phyloP scores from a whole-genome alignment of 1,140 invertebrate genomes.

The Sycobia sp. region DNA sequence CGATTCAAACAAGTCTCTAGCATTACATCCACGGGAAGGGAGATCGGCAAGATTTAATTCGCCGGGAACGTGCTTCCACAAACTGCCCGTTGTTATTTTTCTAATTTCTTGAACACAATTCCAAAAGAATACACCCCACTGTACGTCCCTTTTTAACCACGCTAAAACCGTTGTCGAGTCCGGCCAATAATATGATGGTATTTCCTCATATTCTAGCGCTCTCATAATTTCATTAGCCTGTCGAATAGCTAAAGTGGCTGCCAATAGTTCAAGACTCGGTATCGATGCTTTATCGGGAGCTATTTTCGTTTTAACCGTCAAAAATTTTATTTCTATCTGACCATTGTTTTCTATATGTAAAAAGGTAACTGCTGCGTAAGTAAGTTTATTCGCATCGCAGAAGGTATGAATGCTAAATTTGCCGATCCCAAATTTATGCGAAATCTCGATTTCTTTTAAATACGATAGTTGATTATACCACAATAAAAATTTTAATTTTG shows the following conservation, averaged over 20 bases:
- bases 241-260: neutral
- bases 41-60: conserved; percentile 30
- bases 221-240: neutral
- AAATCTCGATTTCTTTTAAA: conserved; percentile 37
- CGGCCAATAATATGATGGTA: conserved; percentile 19
- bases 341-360: neutral
- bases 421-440: neutral
- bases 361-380: neutral
- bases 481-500: neutral
- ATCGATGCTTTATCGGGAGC: too few relatives aligned
- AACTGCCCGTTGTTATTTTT: neutral
- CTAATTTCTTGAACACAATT: conserved; percentile 29
- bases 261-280: neutral
- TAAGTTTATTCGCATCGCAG: too few relatives aligned
- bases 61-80: conserved; percentile 21
- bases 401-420: neutral
- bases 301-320: neutral
- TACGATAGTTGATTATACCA: conserved; percentile 39
- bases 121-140: conserved; percentile 30
- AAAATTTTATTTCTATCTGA: neutral
- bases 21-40: conserved; percentile 49
- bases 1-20: conserved; percentile 41
- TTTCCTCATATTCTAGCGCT: conserved; percentile 24
- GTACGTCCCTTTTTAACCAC: conserved; percentile 16
- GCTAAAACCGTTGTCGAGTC: too few relatives aligned